A percentile compares a stretch with the other conserved stretches of the same genome.
Evolutionary conservation across 2,113 vertebrate species (phyloP).

Genomic region (Pseudorasbora parva): DNA sequence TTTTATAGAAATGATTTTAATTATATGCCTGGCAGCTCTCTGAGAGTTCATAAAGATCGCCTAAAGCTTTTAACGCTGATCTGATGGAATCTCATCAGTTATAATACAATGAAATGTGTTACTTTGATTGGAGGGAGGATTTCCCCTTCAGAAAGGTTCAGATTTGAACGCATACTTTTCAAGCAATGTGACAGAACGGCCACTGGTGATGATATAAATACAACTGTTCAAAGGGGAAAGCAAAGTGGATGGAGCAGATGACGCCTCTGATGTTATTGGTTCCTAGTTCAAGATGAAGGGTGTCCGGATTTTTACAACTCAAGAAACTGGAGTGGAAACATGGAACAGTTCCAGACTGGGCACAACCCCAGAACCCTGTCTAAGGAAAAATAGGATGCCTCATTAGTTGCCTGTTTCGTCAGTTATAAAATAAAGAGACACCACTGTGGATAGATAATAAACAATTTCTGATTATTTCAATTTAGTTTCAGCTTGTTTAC

Average conservation of each 20-base stretch:
- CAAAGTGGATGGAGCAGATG: neutral
- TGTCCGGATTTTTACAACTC: neutral
- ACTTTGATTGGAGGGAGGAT: slow-evolving; percentile 35
- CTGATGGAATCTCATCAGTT: slow-evolving; percentile 66
- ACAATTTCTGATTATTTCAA: neutral
- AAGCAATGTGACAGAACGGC: neutral
- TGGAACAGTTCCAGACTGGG: neutral
- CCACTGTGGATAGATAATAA: neutral
- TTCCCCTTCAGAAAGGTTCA: neutral
- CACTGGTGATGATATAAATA: neutral
- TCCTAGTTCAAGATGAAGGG: neutral
- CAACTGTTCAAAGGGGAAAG: neutral
- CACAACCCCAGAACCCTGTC: neutral
- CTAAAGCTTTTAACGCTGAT: slow-evolving; percentile 70
- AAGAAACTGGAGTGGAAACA: neutral
- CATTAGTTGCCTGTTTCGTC: neutral
- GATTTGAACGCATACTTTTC: neutral
- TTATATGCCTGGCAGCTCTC: slow-evolving; percentile 74
- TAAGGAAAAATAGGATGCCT: neutral
- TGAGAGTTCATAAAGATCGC: slow-evolving; percentile 66
- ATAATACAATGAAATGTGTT: slow-evolving; percentile 64
- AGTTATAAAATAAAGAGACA: neutral
- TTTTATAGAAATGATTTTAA: slow-evolving; percentile 79
- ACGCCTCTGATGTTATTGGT: neutral
- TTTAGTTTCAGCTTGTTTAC: too few relatives aligned